Base-by-base conservation (phyloP, 2,888 invertebrate genomes). In the Oconnorella tubifera region DNA sequence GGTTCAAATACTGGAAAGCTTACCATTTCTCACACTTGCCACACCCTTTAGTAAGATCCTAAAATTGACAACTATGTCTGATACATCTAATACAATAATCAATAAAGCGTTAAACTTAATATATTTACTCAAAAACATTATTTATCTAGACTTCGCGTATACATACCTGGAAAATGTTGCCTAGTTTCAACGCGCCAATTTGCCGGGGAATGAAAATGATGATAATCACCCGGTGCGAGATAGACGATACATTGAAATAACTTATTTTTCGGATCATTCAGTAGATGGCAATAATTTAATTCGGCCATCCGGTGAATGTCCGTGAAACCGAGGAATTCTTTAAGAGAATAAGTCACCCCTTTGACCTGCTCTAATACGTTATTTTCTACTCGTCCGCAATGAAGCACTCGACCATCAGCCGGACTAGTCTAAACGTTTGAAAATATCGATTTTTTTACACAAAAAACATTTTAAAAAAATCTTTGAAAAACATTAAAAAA, bases 161-260 rank as follows among this genome's bases (percentile, higher is more conserved):
- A 28, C 80, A 58, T 87, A 77, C 97, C 98, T 70, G 91, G 89
- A 81, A 98, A 96, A 83, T 99, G 98, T 72, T 94, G 86, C 62
- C 98, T 85, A 74, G 90, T 88, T 0, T 85, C 84, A 0, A 96
- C 90, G 3, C 66, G 87, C 98, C 98, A 99, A 72, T 92, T 87
- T 1, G 91, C 84, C 0, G 91, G 91, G 0, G 95, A 93, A 80
- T 96, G 96, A 77, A 96, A 99, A 67, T 96, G 87, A 80, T 99
- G 99, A 83, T 99, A 99, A 82, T 99, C 97, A 0, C 98, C 99
- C 0, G 99, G 99, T 0, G 98, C 96, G 73, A 99, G 84, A 79
- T 99, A 99, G 73, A 99, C 90, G 2, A 95, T 92, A 78, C 94
- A 90, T 76, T 98, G 96, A 79, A 91, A 97, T 2, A 99, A 84